Evolutionary conservation across 2,888 invertebrate genomes (phyloP).

Genomic region (Saturnia japonica): DNA sequence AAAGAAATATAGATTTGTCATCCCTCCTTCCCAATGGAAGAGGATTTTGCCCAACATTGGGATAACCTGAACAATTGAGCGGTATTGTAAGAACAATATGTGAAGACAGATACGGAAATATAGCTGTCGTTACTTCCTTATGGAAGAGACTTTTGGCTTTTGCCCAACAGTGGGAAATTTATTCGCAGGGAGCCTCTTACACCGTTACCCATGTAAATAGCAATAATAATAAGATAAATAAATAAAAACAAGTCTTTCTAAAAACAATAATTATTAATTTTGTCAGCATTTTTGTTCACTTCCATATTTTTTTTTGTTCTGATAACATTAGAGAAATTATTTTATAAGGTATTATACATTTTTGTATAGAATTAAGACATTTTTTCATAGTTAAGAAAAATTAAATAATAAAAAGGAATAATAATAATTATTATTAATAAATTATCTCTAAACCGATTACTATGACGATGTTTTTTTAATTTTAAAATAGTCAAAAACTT

Average conservation of each 20-base stretch:
- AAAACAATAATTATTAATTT: not conserved
- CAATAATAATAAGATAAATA: not conserved
- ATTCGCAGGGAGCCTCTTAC: not conserved
- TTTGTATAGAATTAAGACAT: not conserved
- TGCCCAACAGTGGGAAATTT: too few species aligned
- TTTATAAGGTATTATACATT: not conserved
- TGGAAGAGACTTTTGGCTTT: too few species aligned
- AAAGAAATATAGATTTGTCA: too few species aligned
- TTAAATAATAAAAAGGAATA: not conserved
- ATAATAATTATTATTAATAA: not conserved
- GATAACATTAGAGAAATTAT: not conserved
- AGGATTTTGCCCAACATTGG: not conserved
- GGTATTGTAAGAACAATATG: too few species aligned
- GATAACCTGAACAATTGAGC: too few species aligned
- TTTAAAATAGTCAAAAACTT: not conserved
- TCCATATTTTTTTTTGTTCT: not conserved
- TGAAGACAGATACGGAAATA: too few species aligned
- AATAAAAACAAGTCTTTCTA: conserved; percentile 4
- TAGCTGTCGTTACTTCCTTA: too few species aligned
- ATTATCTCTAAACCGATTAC: not conserved
- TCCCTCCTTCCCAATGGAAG: too few species aligned
- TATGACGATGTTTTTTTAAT: not conserved
- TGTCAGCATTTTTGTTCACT: not conserved
- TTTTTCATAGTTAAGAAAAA: not conserved
- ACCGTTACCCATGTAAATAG: not conserved